Percentiles rank a stretch among this genome's conserved stretches.
Conservation (phyloP, 1,140 invertebrate species). For the Lordiphosa mommai region DNA sequence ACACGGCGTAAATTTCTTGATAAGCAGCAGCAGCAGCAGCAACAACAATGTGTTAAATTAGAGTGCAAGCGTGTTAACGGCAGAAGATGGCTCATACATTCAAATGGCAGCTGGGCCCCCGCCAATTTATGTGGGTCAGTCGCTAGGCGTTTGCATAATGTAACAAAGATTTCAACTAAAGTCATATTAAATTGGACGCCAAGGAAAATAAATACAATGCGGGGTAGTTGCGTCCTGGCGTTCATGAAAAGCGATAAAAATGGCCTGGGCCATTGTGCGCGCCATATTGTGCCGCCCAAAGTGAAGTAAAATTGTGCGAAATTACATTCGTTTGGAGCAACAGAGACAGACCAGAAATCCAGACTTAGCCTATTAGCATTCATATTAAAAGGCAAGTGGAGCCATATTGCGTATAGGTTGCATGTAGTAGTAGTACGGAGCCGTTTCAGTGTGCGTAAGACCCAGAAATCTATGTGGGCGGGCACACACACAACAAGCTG, state of each 20-base stretch:
- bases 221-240: too few relatives aligned
- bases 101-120: conserved; percentile 6
- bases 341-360: conserved; percentile 51
- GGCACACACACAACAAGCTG: conserved; percentile 41
- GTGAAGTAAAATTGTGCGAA: conserved; percentile 76
- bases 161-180: conserved; percentile 49
- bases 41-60: conserved; percentile 52
- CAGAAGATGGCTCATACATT: conserved; percentile 52
- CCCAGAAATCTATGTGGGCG: conserved; percentile 24
- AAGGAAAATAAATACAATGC: neutral
- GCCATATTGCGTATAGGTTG: conserved; percentile 74
- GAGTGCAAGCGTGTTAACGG: conserved; percentile 72
- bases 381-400: conserved; percentile 78
- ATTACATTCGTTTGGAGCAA: conserved; percentile 62
- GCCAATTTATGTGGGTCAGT: conserved; percentile 46
- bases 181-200: conserved; percentile 60
- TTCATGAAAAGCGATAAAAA: conserved; percentile 72
- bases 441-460: conserved; percentile 33
- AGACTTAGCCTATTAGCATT: conserved; percentile 77
- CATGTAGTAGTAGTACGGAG: conserved; percentile 30
- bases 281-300: conserved; percentile 62
- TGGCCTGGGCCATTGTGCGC: conserved; percentile 64
- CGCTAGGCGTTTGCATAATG: conserved; percentile 55
- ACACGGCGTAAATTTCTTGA: conserved; percentile 59
- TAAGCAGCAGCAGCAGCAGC: conserved; percentile 41